These are phyloP conservation scores for Pseudanteris insignis DNA, from an alignment of 2,888 invertebrate genomes.

Conservation along the genomic window DNA sequence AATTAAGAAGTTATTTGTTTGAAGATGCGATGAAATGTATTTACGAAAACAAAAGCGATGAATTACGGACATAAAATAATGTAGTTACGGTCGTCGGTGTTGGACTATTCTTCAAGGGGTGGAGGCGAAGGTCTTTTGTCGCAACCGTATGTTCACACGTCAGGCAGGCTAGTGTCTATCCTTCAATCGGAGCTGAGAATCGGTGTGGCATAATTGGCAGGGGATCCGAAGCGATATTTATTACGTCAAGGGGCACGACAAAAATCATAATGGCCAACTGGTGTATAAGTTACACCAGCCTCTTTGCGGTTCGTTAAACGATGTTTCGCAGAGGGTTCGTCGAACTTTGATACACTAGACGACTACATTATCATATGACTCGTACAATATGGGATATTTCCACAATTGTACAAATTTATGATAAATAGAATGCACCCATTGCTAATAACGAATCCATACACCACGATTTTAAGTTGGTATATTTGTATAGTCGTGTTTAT, in stretches of 20 bases:
- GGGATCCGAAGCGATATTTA: conserved; percentile 62
- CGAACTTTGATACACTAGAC: neutral
- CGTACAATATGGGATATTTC: neutral
- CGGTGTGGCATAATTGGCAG: conserved; percentile 59
- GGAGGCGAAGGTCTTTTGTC: conserved; percentile 45
- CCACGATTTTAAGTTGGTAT: no score
- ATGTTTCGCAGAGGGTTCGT: conserved; percentile 46
- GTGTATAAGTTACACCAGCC: conserved; percentile 59
- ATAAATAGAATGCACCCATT: no score
- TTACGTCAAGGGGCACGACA: conserved; percentile 56
- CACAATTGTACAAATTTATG: neutral
- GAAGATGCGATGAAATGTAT: conserved; percentile 42
- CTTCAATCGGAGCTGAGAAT: conserved; percentile 40
- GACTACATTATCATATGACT: neutral
- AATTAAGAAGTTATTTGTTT: conserved; percentile 14
- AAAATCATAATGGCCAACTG: conserved; percentile 61
- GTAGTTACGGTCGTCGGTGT: conserved; percentile 53
- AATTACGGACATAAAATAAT: conserved; percentile 55
- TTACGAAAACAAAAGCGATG: conserved; percentile 41
- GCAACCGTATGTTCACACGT: conserved; percentile 61
- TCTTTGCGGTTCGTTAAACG: conserved; percentile 65
- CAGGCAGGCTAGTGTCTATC: conserved; percentile 47
- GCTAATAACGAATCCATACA: no score
- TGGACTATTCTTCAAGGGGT: conserved; percentile 21
- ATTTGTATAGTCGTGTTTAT: no score